Evolutionary conservation across 92 coral and sea anemone genomes (phyloP).

Genomic region (Isaurus tuberculatus): DNA sequence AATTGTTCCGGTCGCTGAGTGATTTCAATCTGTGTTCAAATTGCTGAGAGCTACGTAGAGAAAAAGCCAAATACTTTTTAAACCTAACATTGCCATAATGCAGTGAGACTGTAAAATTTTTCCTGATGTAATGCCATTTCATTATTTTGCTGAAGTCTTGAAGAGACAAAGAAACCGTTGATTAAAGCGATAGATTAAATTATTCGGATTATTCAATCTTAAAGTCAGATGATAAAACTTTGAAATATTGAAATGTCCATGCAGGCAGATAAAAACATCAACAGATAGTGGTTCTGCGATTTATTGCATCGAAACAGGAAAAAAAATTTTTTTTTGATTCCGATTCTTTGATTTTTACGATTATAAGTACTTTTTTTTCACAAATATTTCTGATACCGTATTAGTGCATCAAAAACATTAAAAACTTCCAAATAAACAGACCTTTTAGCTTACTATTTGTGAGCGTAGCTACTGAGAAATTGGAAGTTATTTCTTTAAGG

Average conservation of each 20-base stretch:
- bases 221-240: too few species aligned
- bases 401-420: neutral
- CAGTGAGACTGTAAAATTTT: too few species aligned
- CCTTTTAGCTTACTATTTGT: neutral
- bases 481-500: too few species aligned
- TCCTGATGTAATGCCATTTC: too few species aligned
- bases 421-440: neutral
- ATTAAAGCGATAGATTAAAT: too few species aligned
- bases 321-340: neutral
- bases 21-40: neutral
- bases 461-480: too few species aligned
- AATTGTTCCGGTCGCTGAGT: conserved; percentile 33
- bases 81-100: neutral
- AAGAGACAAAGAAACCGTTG: too few species aligned
- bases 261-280: too few species aligned
- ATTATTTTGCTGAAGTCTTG: too few species aligned
- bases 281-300: neutral
- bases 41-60: neutral
- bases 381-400: neutral
- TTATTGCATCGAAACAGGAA: neutral
- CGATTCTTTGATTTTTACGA: neutral
- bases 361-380: neutral
- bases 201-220: too few species aligned
- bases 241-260: too few species aligned
- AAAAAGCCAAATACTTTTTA: neutral